These are phyloP conservation scores for Lysiphlebus fabarum DNA, from an alignment of 1,140 invertebrate species.

Conservation along the genomic window DNA sequence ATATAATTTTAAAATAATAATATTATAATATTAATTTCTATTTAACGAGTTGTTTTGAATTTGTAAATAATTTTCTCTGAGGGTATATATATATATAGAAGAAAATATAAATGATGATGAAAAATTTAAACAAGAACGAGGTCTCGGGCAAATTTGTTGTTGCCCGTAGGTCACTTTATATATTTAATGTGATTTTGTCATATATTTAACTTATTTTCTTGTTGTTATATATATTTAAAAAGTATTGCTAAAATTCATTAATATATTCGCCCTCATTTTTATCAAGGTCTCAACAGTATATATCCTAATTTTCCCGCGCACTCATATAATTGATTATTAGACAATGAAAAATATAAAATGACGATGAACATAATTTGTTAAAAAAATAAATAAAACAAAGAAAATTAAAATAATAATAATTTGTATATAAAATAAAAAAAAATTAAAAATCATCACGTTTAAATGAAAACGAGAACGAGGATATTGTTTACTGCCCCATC, in stretches of 20 bases:
- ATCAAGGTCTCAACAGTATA: no score
- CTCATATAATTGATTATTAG: constrained; percentile 9
- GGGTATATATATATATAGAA: no score
- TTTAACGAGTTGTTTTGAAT: no score
- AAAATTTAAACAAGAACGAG: constrained; percentile 27
- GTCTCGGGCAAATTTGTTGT: constrained; percentile 26
- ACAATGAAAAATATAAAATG: constrained; percentile 6
- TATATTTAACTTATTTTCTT: no score
- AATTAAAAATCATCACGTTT: constrained; percentile 1
- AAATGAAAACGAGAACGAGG: constrained; percentile 8
- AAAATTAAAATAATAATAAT: not conserved
- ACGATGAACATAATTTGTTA: not conserved
- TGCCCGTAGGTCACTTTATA: constrained; percentile 3
- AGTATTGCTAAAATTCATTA: not conserved
- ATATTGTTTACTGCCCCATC: constrained; percentile 11
- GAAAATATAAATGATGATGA: constrained; percentile 5
- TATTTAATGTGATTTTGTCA: not conserved
- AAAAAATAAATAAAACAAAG: constrained; percentile 8
- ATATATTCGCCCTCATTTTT: no score
- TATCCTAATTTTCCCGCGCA: not conserved
- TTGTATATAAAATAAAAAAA: not conserved
- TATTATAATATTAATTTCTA: no score
- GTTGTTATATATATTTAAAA: not conserved
- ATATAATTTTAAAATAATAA: no score
- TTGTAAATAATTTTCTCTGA: no score